phyloP scores from a whole-genome alignment of 2,113 vertebrate species.

The Malurus alboscapulatus region DNA sequence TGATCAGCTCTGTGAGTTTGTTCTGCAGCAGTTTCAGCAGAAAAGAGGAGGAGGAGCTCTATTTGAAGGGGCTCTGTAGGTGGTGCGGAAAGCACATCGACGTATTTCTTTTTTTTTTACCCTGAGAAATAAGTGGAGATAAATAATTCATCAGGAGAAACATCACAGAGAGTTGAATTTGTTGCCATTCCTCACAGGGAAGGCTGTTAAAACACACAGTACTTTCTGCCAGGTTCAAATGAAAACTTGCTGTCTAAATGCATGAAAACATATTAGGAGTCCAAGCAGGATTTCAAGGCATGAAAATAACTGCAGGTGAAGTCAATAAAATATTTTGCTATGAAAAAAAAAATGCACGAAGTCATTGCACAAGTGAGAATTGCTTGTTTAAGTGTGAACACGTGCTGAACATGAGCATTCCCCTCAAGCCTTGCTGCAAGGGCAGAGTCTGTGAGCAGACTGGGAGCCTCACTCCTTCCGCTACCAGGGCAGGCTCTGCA shows the following conservation, averaged over 20 bases:
- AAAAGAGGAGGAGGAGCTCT: neutral
- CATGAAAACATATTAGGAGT: neutral
- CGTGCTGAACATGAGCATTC: rapidly evolving
- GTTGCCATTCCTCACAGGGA: neutral
- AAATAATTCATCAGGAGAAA: neutral
- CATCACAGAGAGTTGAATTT: neutral
- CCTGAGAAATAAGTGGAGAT: neutral
- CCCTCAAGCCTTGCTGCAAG: rapidly evolving
- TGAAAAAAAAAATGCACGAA: neutral
- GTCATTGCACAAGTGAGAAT: neutral
- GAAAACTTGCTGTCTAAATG: neutral
- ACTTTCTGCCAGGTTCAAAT: neutral
- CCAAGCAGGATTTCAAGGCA: neutral
- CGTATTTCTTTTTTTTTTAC: neutral
- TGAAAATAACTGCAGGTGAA: neutral
- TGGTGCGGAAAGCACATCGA: neutral
- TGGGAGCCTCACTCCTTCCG: rapidly evolving
- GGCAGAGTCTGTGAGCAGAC: neutral
- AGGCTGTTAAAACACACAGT: neutral
- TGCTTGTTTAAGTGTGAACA: neutral
- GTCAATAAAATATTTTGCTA: neutral
- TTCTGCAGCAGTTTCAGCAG: neutral
- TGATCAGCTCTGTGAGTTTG: neutral
- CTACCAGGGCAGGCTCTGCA: neutral
- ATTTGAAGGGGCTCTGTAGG: neutral